Evolutionary conservation across 2,113 vertebrate species (phyloP), one percentile per base, ranked within the genome.

Genomic region (Fulica atra): DNA sequence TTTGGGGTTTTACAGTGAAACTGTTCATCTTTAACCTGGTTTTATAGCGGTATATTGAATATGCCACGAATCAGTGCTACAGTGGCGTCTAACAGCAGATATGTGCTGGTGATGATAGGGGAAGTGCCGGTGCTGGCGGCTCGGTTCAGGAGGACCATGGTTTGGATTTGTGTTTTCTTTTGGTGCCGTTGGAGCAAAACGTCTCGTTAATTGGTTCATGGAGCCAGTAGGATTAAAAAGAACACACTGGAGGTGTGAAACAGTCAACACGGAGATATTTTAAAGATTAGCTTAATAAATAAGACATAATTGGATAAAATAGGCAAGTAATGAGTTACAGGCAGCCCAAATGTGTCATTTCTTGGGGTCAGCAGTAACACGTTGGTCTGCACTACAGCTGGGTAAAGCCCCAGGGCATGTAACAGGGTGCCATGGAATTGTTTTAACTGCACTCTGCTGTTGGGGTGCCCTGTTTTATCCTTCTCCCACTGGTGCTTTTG

Each of bases 1-100:
- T 94, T 88, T 92, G 87, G 53, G 66, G 81, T 93, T 97, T 95
- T 95, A 84, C 28, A 96, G 68, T 70, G 54, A 74, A 81, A 59
- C 63, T 21, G 56, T 70, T 96, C 19, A 66, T 83, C 76, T 96
- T 97, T 93, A 81, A 81, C 95, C 79, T 95, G 36, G 16, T 82
- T 96, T 95, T 94, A 72, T 71, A 91, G 88, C 17, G 76, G 38
- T 77, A 50, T 70, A 83, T 92, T 9, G 38, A 69, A 95, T 93
- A 90, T 94, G 74, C 80, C 82, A 91, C 44, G 66, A 91, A 81
- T 56, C 46, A 93, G 86, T 64, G 57, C 86, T 85, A 73, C 80
- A 38, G 63, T 44, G n/a, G 83, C 59, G 74, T 80, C 93, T 86
- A 90, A 48, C 36, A 86, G 68, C 63, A 86, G 65, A 33, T 78